Percentiles rank a stretch among this genome's conserved stretches.
phyloP scores from a whole-genome alignment of 2,797 vertebrate genomes.

The Tiaroga cobitis region DNA sequence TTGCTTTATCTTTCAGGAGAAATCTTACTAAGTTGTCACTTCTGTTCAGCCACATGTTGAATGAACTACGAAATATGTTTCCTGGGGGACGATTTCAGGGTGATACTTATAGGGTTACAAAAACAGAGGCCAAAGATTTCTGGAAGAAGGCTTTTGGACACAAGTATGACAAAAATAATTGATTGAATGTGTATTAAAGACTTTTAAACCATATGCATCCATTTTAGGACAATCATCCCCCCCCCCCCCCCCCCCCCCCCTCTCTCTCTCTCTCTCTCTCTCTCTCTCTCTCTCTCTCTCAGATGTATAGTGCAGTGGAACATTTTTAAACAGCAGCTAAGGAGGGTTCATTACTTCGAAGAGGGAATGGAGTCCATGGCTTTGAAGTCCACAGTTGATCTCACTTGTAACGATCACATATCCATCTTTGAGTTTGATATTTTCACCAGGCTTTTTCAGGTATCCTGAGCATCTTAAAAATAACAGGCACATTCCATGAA shows the following conservation, averaged over 20 bases:
- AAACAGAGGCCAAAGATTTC: slow-evolving; percentile 79
- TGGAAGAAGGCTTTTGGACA: slow-evolving; percentile 81
- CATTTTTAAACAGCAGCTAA: slow-evolving; percentile 77
- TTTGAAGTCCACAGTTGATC: slow-evolving; percentile 86
- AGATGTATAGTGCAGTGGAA: slow-evolving; percentile 86
- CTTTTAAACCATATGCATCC: not conserved
- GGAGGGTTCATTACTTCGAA: slow-evolving; percentile 76
- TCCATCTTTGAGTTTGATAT: slow-evolving; percentile 91
- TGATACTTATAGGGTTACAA: slow-evolving; percentile 76
- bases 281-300: slow-evolving; percentile 29
- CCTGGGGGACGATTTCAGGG: slow-evolving; percentile 80
- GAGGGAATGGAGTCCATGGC: slow-evolving; percentile 83
- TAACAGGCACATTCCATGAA: not conserved
- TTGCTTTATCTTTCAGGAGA: slow-evolving; percentile 73
- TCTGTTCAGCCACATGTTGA: slow-evolving; percentile 89
- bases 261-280: not conserved
- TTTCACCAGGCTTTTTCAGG: slow-evolving; percentile 91
- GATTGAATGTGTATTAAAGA: not conserved
- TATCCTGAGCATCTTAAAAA: slow-evolving; percentile 52
- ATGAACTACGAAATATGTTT: slow-evolving; percentile 82
- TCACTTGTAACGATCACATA: slow-evolving; percentile 86
- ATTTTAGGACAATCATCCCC: not conserved
- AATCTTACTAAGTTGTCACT: slow-evolving; percentile 86
- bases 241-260: not conserved
- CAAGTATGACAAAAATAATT: slow-evolving; percentile 72